These are phyloP conservation scores for Salvelinus alpinus DNA, from an alignment of 2,113 vertebrate species.

Conservation along the genomic window DNA sequence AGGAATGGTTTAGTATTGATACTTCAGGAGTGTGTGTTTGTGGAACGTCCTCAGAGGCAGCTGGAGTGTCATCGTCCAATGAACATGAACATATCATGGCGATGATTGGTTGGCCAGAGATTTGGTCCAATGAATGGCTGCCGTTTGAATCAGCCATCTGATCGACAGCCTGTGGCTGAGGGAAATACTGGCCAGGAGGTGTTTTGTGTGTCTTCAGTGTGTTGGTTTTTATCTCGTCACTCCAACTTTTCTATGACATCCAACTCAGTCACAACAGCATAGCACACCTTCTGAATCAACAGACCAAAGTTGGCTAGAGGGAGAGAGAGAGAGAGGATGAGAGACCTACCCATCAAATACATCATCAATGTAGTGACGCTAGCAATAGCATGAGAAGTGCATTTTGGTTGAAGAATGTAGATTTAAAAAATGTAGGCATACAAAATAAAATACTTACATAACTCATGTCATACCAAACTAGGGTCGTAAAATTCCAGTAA, in stretches of 20 bases:
- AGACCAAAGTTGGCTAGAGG: slow-evolving; percentile 64
- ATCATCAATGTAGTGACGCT: neutral
- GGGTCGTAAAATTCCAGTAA: no score
- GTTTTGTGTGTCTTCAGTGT: slow-evolving; percentile 11
- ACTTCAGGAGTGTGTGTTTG: slow-evolving; percentile 21
- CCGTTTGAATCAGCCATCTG: neutral
- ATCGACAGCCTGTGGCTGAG: neutral
- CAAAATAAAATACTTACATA: neutral
- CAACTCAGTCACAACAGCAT: slow-evolving; percentile 86
- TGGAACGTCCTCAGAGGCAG: neutral
- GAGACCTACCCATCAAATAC: neutral
- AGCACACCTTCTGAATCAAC: slow-evolving; percentile 83
- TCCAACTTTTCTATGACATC: slow-evolving; percentile 70
- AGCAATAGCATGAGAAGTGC: no score
- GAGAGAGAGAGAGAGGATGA: neutral
- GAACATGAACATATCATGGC: slow-evolving; percentile 3
- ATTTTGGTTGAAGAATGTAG: no score
- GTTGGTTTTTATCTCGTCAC: neutral
- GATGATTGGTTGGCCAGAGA: slow-evolving; percentile 11
- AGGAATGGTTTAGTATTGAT: slow-evolving; percentile 10
- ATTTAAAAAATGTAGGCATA: no score
- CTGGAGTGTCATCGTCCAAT: slow-evolving; percentile 16
- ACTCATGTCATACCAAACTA: neutral
- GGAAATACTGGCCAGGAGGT: neutral
- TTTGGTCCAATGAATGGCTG: neutral